Conservation (phyloP, 1,140 invertebrate species). For the Dendroctonus valens region DNA sequence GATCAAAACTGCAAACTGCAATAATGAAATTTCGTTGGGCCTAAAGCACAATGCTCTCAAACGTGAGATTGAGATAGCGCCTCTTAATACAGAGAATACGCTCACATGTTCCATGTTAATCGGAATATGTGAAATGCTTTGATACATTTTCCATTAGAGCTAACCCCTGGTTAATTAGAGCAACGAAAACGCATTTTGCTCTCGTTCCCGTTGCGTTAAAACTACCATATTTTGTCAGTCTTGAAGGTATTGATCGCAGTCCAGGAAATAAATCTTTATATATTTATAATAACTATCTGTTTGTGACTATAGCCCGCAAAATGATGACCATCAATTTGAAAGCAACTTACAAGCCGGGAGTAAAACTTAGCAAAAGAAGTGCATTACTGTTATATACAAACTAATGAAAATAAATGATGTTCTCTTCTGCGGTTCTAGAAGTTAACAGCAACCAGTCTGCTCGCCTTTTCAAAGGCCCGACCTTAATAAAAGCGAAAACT, state of each 20-base stretch:
- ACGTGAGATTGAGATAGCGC: constrained; percentile 13
- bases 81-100: constrained; percentile 6
- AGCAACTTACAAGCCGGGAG: constrained; percentile 4
- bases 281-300: constrained; percentile 1
- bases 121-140: constrained; percentile 6
- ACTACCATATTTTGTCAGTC: not conserved
- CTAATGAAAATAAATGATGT: constrained; percentile 22
- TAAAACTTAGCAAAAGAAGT: constrained; percentile 22
- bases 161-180: not conserved
- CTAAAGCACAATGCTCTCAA: constrained; percentile 9
- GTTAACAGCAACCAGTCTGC: not conserved
- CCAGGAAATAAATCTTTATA: constrained; percentile 2
- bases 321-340: constrained; percentile 10
- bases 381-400: constrained; percentile 19
- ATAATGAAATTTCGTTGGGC: constrained; percentile 11
- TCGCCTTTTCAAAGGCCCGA: too few species aligned
- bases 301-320: not conserved
- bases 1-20: constrained; percentile 13
- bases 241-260: not conserved
- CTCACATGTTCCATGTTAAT: constrained; percentile 1
- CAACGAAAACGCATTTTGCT: not conserved
- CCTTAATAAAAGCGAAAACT: too few species aligned
- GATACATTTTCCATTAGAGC: constrained; percentile 11
- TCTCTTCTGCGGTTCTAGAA: not conserved
- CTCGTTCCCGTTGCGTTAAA: not conserved